These are phyloP conservation scores for Bujurquina vittata DNA, from an alignment of 2,113 vertebrate genomes.

Conservation along the genomic window DNA sequence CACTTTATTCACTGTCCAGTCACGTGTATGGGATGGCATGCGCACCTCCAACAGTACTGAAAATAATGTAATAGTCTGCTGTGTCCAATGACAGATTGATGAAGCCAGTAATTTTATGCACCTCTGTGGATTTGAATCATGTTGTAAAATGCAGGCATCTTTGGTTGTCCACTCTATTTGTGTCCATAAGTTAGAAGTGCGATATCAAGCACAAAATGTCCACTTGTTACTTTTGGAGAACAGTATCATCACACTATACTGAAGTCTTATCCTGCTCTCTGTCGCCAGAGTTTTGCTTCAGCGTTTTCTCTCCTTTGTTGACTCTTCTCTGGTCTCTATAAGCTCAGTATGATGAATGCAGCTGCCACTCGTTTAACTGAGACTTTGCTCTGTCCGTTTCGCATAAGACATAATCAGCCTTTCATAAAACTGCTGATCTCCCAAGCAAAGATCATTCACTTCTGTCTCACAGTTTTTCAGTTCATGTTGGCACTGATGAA, in stretches of 20 bases:
- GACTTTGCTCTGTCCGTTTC: conserved; percentile 43
- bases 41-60: not conserved
- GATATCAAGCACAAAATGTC: not conserved
- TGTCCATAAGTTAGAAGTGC: not conserved
- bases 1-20: not conserved
- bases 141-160: not conserved
- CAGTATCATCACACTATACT: not conserved
- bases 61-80: not conserved
- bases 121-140: not conserved
- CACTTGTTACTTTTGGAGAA: not conserved
- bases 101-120: not conserved
- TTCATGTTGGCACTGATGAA: conserved; percentile 43
- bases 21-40: not conserved
- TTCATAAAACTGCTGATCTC: conserved; percentile 46
- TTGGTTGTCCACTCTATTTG: not conserved
- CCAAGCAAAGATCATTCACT: conserved; percentile 30
- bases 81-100: not conserved
- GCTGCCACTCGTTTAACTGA: conserved; percentile 54
- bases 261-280: not conserved
- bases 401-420: conserved; percentile 55
- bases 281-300: not conserved
- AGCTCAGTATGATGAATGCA: conserved; percentile 36
- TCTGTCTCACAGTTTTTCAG: conserved; percentile 21
- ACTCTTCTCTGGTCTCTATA: conserved; percentile 11
- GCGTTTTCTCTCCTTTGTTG: not conserved